Percentiles rank a stretch among this genome's conserved stretches.
These are phyloP conservation scores for Oscheius sp. DNA, from an alignment of 2,888 invertebrate genomes.

Conservation along the genomic window DNA sequence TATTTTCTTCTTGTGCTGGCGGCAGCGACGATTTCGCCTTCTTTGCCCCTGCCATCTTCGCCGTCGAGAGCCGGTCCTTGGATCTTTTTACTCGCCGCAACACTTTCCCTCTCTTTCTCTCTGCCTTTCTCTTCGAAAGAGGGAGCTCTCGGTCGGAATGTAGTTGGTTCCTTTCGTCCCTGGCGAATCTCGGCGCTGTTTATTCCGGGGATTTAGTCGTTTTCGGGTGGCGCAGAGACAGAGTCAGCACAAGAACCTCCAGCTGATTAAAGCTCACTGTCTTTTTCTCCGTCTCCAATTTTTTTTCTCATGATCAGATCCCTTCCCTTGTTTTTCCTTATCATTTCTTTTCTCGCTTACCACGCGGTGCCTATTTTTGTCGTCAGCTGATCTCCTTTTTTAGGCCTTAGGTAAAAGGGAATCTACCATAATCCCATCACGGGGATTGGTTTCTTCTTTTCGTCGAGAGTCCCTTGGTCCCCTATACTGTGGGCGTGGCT, in stretches of 20 bases:
- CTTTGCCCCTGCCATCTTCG: constrained; percentile 32
- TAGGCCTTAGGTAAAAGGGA: background rate
- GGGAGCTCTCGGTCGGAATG: background rate
- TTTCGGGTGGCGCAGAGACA: constrained; percentile 13
- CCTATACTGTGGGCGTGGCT: constrained; percentile 23
- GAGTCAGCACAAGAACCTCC: background rate
- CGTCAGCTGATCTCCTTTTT: background rate
- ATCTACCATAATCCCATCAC: background rate
- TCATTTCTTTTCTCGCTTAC: background rate
- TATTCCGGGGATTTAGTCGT: constrained; percentile 30
- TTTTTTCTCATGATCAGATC: background rate
- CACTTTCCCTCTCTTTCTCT: background rate
- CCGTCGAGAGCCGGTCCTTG: constrained; percentile 22
- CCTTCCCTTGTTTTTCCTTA: constrained; percentile 1
- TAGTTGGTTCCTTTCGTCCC: background rate
- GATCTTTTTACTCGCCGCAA: constrained; percentile 20
- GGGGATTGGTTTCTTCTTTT: background rate
- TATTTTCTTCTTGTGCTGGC: constrained; percentile 31
- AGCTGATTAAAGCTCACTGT: background rate
- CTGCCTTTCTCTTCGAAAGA: background rate
- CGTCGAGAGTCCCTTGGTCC: background rate
- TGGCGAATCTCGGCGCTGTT: constrained; percentile 25
- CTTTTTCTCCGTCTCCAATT: background rate
- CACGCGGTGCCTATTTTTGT: background rate
- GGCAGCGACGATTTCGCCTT: constrained; percentile 27